Evolutionary conservation across 1,140 invertebrate species (phyloP), one percentile per base, ranked within the genome.

Genomic region (Plectrocnemia conspersa): DNA sequence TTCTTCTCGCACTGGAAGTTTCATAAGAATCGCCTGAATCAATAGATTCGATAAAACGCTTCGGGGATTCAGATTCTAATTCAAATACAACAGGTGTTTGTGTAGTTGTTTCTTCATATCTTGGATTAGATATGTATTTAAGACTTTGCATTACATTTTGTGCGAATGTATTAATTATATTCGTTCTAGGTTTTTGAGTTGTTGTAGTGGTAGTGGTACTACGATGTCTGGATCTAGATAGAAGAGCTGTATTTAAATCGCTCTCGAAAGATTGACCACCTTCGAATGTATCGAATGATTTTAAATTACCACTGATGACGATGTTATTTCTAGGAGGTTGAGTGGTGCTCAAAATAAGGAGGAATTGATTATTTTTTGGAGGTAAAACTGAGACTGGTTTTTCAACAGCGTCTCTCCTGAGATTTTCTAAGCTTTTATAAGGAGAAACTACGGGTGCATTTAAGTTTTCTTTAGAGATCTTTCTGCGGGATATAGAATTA

Each of bases 381-480:
- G n/a, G n/a, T n/a, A n/a, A n/a, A 27, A 42, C 36, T 6, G 49
- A 38, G 10, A 40, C 11, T 6, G 2, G 47, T 18, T 56, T 44
- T 42, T 58, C 52, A 16, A 44, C 23, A 18, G 36, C 25, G 25
- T 62, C 59, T 15, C 59, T 25, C 35, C 64, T 66, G 40, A 73
- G 63, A 64, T 70, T 73, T 54, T 70, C 63, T 58, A 73, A 60
- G 3, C 63, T 66, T 63, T 66, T 66, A 48, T 69, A 74, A 9
- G 72, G 68, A n/a, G 70, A 70, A 15, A 72, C 59, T 29, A 59
- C 33, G 32, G 68, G 66, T 18, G 56, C 22, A 46, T 55, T 58
- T 25, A 58, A 55, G 9, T 52, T 40, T 13, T 62, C 56, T 48
- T 56, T 44, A 35, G 52, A 52, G 10, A 52, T 40, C 40, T 58